These are phyloP conservation scores for Erinaceus europaeus DNA, from an alignment of 2,113 vertebrate genomes.

Conservation along the genomic window DNA sequence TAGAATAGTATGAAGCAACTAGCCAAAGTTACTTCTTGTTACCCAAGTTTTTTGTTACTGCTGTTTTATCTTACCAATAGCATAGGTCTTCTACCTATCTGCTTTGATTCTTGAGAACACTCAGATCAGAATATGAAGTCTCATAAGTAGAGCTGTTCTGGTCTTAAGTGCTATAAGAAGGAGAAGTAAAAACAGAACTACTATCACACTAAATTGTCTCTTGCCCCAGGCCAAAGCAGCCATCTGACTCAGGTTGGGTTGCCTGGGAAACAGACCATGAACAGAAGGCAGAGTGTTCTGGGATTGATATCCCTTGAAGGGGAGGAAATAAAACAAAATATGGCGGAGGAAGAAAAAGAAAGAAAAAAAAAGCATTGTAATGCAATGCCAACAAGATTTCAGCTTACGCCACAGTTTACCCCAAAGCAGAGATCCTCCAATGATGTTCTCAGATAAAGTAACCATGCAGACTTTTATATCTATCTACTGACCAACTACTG, in stretches of 20 bases:
- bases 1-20: background rate
- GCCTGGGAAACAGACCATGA: background rate
- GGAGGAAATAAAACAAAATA: background rate
- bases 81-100: background rate
- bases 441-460: background rate
- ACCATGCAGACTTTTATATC: background rate
- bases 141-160: background rate
- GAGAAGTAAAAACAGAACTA: background rate
- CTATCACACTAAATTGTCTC: background rate
- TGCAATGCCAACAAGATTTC: background rate
- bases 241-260: background rate
- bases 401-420: background rate
- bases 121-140: background rate
- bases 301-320: background rate
- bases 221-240: background rate
- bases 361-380: background rate
- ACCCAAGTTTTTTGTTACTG: background rate
- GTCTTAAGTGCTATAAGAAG: background rate
- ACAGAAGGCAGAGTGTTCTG: background rate
- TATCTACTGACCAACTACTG: no score
- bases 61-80: background rate
- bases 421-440: background rate
- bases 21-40: background rate
- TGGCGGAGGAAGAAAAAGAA: background rate
- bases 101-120: background rate